Conservation (phyloP, 2,113 vertebrate genomes). For the Alligator mississippiensis region DNA sequence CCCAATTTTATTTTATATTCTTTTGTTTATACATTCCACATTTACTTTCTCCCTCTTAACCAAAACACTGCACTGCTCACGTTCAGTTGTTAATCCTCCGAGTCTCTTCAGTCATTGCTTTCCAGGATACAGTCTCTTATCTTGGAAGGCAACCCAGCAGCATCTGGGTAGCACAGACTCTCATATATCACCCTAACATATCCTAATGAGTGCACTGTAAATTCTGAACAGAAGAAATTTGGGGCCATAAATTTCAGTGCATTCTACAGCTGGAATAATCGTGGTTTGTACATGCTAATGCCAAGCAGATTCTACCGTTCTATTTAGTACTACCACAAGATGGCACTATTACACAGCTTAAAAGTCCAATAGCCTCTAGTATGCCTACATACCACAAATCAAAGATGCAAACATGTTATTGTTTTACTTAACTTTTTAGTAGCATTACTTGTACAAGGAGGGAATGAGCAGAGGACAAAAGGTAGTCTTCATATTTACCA, state of each 20-base stretch:
- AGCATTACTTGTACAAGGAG: background rate
- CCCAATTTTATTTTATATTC: background rate
- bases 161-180: background rate
- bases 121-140: background rate
- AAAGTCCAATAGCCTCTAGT: background rate
- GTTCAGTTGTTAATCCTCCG: background rate
- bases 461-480: background rate
- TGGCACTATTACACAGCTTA: conserved; percentile 72
- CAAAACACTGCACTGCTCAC: background rate
- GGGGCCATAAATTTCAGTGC: background rate
- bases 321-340: conserved; percentile 61
- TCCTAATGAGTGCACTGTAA: background rate
- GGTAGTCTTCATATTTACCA: background rate
- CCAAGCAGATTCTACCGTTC: background rate
- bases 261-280: background rate
- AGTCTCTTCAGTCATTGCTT: background rate
- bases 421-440: background rate
- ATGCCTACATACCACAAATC: background rate
- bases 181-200: background rate
- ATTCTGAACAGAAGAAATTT: background rate
- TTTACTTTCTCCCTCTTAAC: background rate
- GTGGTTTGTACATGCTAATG: rapidly evolving
- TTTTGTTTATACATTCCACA: background rate
- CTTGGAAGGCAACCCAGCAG: background rate
- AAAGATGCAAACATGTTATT: background rate